Conservation (phyloP, 2,888 invertebrate species). For the Lymantria monacha region DNA sequence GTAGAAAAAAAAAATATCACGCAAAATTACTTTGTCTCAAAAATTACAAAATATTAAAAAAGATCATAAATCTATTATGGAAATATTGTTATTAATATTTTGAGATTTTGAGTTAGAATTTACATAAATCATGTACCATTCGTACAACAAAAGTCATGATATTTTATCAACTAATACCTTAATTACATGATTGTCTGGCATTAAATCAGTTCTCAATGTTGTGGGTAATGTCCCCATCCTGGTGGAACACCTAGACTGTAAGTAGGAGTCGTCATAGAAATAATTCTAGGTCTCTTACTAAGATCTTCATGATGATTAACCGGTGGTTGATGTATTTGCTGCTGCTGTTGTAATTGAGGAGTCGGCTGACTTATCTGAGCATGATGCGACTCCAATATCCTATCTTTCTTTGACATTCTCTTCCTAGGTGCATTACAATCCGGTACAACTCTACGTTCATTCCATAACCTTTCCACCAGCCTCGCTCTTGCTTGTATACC, state of each 20-base stretch:
- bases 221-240: conserved; percentile 68
- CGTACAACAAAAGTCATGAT: neutral
- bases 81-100: too few species aligned
- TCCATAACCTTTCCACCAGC: conserved; percentile 62
- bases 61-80: too few species aligned
- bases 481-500: conserved; percentile 50
- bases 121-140: too few species aligned
- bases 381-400: conserved; percentile 43
- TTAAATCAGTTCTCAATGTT: conserved; percentile 41
- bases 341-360: conserved; percentile 13
- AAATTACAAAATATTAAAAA: too few species aligned
- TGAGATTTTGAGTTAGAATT: too few species aligned
- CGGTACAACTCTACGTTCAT: conserved; percentile 52
- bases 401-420: conserved; percentile 58
- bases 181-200: neutral
- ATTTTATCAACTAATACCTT: neutral
- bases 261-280: conserved; percentile 54
- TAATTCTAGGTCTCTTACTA: conserved; percentile 58
- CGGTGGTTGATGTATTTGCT: conserved; percentile 28
- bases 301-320: conserved; percentile 51
- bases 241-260: conserved; percentile 58
- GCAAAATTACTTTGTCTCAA: too few species aligned
- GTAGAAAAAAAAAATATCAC: too few species aligned
- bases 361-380: conserved; percentile 13
- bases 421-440: conserved; percentile 57